Conservation (phyloP, 2,797 vertebrate genomes). For the Enteromius paludinosus region DNA sequence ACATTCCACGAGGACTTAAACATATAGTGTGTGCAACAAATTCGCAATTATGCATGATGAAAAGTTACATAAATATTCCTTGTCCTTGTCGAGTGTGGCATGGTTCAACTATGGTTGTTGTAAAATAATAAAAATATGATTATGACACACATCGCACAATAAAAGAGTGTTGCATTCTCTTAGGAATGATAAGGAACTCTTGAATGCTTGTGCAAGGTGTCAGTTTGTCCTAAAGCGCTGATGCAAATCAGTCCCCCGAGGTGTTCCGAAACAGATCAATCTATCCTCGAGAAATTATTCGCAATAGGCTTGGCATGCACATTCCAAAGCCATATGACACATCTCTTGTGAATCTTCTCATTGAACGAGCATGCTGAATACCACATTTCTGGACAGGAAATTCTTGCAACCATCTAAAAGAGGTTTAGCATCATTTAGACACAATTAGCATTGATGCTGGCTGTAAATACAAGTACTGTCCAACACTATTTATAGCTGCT, state of each 20-base stretch:
- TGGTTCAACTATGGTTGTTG: neutral
- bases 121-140: conserved; percentile 8
- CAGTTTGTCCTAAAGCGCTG: conserved; percentile 35
- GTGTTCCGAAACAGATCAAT: conserved; percentile 51
- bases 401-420: neutral
- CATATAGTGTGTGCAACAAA: conserved; percentile 57
- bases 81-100: neutral
- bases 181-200: neutral
- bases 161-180: conserved; percentile 2
- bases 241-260: conserved; percentile 50
- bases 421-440: neutral
- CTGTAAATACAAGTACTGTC: conserved; percentile 9
- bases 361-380: neutral
- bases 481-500: conserved; percentile 40
- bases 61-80: conserved; percentile 8
- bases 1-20: conserved; percentile 72
- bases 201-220: conserved; percentile 27
- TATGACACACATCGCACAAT: conserved; percentile 2
- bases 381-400: neutral
- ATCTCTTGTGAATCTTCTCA: conserved; percentile 13
- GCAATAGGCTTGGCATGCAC: conserved; percentile 48
- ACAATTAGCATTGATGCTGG: neutral
- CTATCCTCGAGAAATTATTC: conserved; percentile 18
- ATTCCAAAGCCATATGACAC: conserved; percentile 27
- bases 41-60: conserved; percentile 48